Evolutionary conservation across 2,888 invertebrate genomes (phyloP).

Genomic region (Lasioglossum villosulum): DNA sequence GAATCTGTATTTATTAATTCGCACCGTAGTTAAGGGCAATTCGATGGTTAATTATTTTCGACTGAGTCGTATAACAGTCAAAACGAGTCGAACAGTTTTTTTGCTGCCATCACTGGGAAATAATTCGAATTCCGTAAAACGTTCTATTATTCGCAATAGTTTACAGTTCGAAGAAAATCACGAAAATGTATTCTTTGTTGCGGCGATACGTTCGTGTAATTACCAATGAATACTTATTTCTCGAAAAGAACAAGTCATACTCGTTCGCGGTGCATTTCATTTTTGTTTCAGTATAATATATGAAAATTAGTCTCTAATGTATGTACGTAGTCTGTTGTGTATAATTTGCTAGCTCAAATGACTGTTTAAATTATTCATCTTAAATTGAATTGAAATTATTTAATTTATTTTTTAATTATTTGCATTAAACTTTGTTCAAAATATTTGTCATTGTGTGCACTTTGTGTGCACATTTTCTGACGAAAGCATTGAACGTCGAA

Average conservation of each 20-base stretch:
- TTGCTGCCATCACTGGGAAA: neutral
- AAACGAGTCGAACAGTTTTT: neutral
- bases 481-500: neutral
- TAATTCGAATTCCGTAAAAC: neutral
- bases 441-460: neutral
- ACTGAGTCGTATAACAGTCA: neutral
- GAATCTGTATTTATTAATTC: neutral
- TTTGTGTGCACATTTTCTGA: no score
- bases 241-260: neutral
- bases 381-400: no score
- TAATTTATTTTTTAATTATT: no score
- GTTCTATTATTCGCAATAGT: neutral
- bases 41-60: neutral
- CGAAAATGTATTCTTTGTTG: no score
- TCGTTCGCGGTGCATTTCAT: neutral
- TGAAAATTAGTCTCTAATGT: neutral
- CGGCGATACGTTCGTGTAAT: neutral
- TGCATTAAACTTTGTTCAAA: no score
- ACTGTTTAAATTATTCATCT: neutral
- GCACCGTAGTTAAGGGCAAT: neutral
- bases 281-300: neutral
- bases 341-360: neutral
- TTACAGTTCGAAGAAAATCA: neutral
- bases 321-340: neutral
- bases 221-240: neutral